Percentiles rank a stretch among this genome's conserved stretches.
Conservation (phyloP, 2,113 vertebrate species). For the Myotis brandtii region DNA sequence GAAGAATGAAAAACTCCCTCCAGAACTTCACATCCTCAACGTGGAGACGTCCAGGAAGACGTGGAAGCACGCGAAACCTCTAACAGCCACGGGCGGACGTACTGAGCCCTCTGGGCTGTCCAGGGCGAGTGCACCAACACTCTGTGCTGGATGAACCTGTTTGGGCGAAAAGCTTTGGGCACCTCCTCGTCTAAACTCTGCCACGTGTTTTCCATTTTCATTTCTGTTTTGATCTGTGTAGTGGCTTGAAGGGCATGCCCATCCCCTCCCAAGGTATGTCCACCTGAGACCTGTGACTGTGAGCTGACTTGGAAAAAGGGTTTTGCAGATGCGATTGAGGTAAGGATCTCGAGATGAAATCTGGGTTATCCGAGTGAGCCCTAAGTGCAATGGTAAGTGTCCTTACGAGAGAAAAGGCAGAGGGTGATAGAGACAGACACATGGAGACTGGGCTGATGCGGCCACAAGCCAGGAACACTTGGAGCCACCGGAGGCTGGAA, state of each 20-base stretch:
- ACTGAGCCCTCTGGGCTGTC: background rate
- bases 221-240: background rate
- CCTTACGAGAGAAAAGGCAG: background rate
- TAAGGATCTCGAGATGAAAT: background rate
- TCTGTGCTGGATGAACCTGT: accelerated
- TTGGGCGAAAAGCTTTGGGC: background rate
- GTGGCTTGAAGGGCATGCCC: background rate
- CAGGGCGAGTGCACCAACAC: accelerated
- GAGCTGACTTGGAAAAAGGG: background rate
- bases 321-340: background rate
- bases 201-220: background rate
- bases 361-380: background rate
- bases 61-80: background rate
- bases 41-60: background rate
- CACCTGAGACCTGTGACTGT: background rate
- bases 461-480: background rate
- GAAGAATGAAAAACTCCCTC: background rate
- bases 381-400: background rate
- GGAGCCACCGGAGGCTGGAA: background rate
- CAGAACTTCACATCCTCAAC: background rate
- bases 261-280: too few species aligned
- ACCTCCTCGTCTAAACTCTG: background rate
- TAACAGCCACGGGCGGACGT: accelerated
- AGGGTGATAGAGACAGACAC: background rate
- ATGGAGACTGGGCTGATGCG: background rate